phyloP scores from a whole-genome alignment of 2,113 vertebrate genomes.

The Ivindomyrus marchei region DNA sequence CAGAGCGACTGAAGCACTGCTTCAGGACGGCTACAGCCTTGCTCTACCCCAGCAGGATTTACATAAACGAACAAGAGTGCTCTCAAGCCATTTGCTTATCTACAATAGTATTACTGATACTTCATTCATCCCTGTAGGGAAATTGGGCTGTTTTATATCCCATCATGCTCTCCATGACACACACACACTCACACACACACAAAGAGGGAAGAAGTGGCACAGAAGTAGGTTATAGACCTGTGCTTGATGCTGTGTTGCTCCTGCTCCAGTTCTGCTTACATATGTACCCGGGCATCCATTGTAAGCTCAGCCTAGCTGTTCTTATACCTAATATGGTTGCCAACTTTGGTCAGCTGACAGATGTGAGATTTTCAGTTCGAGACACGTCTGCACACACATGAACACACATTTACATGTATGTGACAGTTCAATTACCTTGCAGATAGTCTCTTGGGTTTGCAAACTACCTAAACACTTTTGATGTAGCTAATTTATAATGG shows the following conservation, averaged over 20 bases:
- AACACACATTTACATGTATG: not conserved
- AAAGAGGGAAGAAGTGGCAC: not conserved
- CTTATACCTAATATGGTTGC: not conserved
- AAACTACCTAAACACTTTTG: not conserved
- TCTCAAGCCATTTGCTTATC: not conserved
- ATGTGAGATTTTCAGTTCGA: not conserved
- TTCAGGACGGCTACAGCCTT: not conserved
- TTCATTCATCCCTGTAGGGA: not conserved
- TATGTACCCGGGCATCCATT: not conserved
- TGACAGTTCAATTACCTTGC: not conserved
- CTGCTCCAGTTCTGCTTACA: not conserved
- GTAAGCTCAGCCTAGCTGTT: not conserved
- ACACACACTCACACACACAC: not conserved
- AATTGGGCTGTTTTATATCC: not conserved
- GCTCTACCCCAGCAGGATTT: not conserved
- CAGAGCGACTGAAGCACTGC: not conserved
- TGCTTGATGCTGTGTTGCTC: not conserved
- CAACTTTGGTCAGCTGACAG: not conserved
- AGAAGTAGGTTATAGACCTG: not conserved
- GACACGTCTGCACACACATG: not conserved
- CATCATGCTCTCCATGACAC: not conserved
- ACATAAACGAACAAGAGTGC: not conserved
- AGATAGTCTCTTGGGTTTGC: not conserved
- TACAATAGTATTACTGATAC: not conserved
- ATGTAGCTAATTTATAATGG: not conserved